Evolutionary conservation across 2,797 vertebrate genomes (phyloP).

Genomic region (Rhadinocentrus ornatus): DNA sequence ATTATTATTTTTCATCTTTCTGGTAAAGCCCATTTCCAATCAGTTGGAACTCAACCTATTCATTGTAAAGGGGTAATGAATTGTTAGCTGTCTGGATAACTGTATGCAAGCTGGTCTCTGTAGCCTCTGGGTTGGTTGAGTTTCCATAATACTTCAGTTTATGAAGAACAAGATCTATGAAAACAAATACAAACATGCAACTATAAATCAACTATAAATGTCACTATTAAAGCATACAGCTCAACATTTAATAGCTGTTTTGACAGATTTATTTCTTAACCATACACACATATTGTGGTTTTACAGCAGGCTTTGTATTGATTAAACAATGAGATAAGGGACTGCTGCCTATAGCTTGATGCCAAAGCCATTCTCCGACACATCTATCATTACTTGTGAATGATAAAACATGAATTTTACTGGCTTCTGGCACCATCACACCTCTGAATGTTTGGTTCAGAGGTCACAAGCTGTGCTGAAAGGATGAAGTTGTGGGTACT

Average conservation of each 20-base stretch:
- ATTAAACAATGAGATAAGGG: background rate
- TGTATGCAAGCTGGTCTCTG: background rate
- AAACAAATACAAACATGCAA: background rate
- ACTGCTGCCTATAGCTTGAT: background rate
- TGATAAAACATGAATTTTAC: conserved; percentile 20
- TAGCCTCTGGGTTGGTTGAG: background rate
- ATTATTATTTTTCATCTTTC: background rate
- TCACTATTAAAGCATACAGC: background rate
- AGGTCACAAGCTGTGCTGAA: conserved; percentile 51
- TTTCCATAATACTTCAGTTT: background rate
- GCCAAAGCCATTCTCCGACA: background rate
- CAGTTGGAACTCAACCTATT: background rate
- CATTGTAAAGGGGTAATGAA: background rate
- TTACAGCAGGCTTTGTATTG: background rate
- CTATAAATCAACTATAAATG: conserved; percentile 1
- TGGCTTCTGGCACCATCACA: conserved; percentile 19
- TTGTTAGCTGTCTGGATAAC: background rate
- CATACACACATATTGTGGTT: background rate
- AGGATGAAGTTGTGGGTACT: conserved; percentile 42
- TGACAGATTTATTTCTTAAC: background rate
- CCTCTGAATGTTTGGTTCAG: conserved; percentile 25
- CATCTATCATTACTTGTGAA: background rate
- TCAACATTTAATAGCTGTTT: background rate
- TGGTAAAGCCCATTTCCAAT: background rate
- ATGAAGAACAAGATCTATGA: background rate